A percentile compares a stretch with the other conserved stretches of the same genome.
These are phyloP conservation scores for Sarcophaga carnaria DNA, from an alignment of 2,888 invertebrate species.

Conservation along the genomic window DNA sequence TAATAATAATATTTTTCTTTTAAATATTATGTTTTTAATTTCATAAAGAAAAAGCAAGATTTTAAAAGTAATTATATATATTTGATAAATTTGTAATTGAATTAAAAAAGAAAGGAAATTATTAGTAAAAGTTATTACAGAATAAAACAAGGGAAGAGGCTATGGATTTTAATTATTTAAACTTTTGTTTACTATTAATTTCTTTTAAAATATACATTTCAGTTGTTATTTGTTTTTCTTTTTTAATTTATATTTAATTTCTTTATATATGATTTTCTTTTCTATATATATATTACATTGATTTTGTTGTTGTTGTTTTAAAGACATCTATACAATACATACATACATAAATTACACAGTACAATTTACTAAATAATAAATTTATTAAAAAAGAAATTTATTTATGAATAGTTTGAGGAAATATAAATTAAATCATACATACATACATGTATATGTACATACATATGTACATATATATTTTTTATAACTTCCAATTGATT, in stretches of 20 bases:
- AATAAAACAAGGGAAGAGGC: constrained; percentile 50
- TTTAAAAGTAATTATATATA: background rate
- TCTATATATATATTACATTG: constrained; percentile 33
- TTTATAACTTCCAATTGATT: too few species aligned
- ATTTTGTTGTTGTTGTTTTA: constrained; percentile 44
- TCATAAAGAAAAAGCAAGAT: constrained; percentile 11
- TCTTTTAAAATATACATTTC: constrained; percentile 28
- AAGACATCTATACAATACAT: constrained; percentile 55
- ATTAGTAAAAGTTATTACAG: constrained; percentile 12
- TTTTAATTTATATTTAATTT: background rate
- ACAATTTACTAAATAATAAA: constrained; percentile 67
- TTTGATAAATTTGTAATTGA: constrained; percentile 3
- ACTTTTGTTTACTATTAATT: constrained; percentile 20
- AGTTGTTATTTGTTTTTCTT: constrained; percentile 5
- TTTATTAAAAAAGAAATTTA: constrained; percentile 19
- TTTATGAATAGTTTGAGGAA: background rate
- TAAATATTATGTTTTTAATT: constrained; percentile 12
- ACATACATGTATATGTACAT: too few species aligned
- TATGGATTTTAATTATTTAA: constrained; percentile 58
- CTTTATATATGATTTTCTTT: constrained; percentile 20
- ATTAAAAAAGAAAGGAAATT: constrained; percentile 6
- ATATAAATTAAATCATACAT: too few species aligned
- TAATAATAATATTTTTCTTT: background rate
- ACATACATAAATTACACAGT: constrained; percentile 51
- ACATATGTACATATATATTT: too few species aligned